Conservation (phyloP, 2,113 vertebrate genomes). For the Myotis lucifugus region DNA sequence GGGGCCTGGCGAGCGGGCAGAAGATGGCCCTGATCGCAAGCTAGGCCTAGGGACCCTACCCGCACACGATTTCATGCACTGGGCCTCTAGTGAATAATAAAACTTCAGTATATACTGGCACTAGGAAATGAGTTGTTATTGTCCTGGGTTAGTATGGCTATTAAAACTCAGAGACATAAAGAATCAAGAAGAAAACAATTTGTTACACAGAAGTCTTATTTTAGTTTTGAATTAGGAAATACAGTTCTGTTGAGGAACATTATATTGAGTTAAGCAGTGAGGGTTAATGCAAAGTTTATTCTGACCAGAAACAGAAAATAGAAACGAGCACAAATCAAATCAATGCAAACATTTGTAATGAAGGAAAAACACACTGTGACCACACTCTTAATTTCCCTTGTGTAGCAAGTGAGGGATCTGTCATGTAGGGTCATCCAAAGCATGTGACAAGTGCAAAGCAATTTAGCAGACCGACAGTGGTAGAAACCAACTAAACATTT, state of each 20-base stretch:
- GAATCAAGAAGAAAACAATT: background rate
- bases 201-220: background rate
- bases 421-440: background rate
- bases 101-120: background rate
- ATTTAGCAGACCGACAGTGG: slow-evolving; percentile 22
- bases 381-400: slow-evolving; percentile 53
- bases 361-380: slow-evolving; percentile 5
- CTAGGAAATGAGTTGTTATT: background rate
- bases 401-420: background rate
- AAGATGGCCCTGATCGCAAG: too few relatives aligned
- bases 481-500: slow-evolving; percentile 7
- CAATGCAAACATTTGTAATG: slow-evolving; percentile 24
- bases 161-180: background rate
- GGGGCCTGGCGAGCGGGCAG: too few relatives aligned
- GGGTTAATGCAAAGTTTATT: slow-evolving; percentile 20
- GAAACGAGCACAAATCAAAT: slow-evolving; percentile 8
- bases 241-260: background rate
- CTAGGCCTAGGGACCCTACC: too few relatives aligned
- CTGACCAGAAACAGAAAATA: slow-evolving; percentile 21
- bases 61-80: too few relatives aligned
- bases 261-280: background rate
- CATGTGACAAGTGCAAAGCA: background rate
- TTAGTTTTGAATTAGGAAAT: slow-evolving; percentile 30
- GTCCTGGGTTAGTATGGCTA: background rate
- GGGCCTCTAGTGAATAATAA: background rate